Conservation (phyloP, 2,888 invertebrate species). For the Drosophila anomalata region DNA sequence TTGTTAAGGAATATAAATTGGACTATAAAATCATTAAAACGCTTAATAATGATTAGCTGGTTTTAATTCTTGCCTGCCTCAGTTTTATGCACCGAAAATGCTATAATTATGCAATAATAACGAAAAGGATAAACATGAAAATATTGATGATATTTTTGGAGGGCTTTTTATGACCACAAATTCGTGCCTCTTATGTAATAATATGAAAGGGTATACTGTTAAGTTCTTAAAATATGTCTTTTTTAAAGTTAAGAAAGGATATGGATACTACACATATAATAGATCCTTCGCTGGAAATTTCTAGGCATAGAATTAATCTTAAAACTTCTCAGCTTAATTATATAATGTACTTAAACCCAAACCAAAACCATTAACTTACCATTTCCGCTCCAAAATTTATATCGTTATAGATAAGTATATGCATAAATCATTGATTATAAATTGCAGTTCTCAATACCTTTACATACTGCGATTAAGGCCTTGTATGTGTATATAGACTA, state of each 20-base stretch:
- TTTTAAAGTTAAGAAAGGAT: not conserved
- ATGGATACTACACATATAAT: too few relatives aligned
- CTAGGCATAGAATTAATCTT: too few relatives aligned
- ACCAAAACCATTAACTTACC: not conserved
- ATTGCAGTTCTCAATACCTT: not conserved
- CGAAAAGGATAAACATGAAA: constrained; percentile 8
- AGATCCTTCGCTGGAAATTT: too few relatives aligned
- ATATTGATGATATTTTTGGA: constrained; percentile 1
- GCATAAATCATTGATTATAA: constrained; percentile 2
- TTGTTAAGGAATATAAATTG: constrained; percentile 81
- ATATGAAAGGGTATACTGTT: not conserved
- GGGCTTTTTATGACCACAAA: constrained; percentile 1
- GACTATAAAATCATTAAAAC: constrained; percentile 82
- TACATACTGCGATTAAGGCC: not conserved
- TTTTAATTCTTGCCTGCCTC: constrained; percentile 54
- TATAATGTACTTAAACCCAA: not conserved
- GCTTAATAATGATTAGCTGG: constrained; percentile 62
- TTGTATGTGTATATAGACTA: not conserved
- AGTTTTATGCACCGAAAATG: constrained; percentile 49
- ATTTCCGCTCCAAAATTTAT: not conserved
- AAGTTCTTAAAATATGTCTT: too few relatives aligned
- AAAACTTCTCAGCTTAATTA: too few relatives aligned
- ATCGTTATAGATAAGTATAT: not conserved
- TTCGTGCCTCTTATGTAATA: not conserved
- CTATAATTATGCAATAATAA: constrained; percentile 34